Evolutionary conservation across 2,888 invertebrate genomes (phyloP), one percentile per base, ranked within the genome.

Genomic region (Nyleta sp.): DNA sequence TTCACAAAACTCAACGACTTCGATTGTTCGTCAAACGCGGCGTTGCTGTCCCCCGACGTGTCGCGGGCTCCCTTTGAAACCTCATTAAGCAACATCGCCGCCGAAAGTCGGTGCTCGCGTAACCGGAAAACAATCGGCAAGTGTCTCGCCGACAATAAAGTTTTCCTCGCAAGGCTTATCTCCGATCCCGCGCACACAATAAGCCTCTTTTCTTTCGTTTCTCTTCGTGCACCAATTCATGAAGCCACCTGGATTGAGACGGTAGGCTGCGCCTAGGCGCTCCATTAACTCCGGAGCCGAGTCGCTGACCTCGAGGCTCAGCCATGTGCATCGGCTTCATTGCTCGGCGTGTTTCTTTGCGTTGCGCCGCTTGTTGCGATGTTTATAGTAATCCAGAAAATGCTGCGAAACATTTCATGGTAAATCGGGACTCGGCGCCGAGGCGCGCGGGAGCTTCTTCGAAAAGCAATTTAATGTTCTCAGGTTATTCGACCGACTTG

Each of bases 261-360:
- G 84, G 81, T 83, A 84, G 83, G 82, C 81, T 85, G 84, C 87
- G 85, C 84, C 86, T 87, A 84, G 89, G 87, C 90, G 90, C 90
- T 90, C 89, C 88, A 89, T 88, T 90, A 90, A 90, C 90, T 90
- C 85, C 84, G 75, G 81, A 85, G 84, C 80, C 85, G 86, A 89
- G 90, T 90, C 90, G 89, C 88, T 90, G 90, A 90, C 90, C 90
- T 88, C 89, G 85, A 86, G 87, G 86, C 86, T 88, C 90, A 90
- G 86, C 89, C 88, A 89, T 88, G 89, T 89, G 90, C 88, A 89
- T 89, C 89, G 87, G 83, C 84, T 85, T 84, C 85, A 85, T 86
- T 87, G 86, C 87, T 86, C 84, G 82, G 60, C 78, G 70, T 74
- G 68, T 72, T 73, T 71, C 74, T 68, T 72, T 71, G 57, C 71